Evolutionary conservation across 1,140 invertebrate species (phyloP).

Genomic region (Geopemphigus sp.): DNA sequence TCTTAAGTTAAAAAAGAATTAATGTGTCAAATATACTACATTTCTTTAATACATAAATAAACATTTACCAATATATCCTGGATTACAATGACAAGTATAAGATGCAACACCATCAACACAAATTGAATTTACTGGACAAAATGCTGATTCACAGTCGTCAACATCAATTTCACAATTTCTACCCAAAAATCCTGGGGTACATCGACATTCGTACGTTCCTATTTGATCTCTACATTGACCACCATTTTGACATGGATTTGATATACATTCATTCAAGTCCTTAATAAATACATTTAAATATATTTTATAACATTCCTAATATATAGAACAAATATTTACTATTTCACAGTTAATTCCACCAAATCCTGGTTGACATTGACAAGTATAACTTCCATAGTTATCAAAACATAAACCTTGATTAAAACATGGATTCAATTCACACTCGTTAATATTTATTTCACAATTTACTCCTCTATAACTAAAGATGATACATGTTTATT

Average conservation of each 20-base stretch:
- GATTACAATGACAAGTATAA: slow-evolving; percentile 83
- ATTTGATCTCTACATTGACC: slow-evolving; percentile 72
- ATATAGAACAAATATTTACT: slow-evolving; percentile 54
- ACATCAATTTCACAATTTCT: slow-evolving; percentile 67
- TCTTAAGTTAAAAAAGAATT: no score
- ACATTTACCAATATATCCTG: slow-evolving; percentile 79
- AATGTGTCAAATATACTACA: no score
- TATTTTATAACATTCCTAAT: neutral
- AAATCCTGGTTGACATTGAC: slow-evolving; percentile 79
- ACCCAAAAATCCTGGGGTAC: slow-evolving; percentile 74
- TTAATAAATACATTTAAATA: slow-evolving; percentile 50
- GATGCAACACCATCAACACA: slow-evolving; percentile 68
- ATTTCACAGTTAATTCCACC: slow-evolving; percentile 74
- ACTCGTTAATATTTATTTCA: slow-evolving; percentile 84
- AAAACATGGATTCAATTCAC: slow-evolving; percentile 69
- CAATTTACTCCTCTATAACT: slow-evolving; percentile 60
- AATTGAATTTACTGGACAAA: slow-evolving; percentile 73
- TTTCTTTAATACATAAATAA: neutral
- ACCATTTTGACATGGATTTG: slow-evolving; percentile 61
- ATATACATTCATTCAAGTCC: slow-evolving; percentile 79
- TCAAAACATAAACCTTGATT: slow-evolving; percentile 72
- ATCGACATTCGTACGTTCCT: slow-evolving; percentile 72
- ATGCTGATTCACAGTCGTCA: slow-evolving; percentile 64
- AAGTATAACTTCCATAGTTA: slow-evolving; percentile 67
- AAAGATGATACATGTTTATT: neutral